phyloP scores from a whole-genome alignment of 2,113 vertebrate genomes.

The Ceratotherium simum region DNA sequence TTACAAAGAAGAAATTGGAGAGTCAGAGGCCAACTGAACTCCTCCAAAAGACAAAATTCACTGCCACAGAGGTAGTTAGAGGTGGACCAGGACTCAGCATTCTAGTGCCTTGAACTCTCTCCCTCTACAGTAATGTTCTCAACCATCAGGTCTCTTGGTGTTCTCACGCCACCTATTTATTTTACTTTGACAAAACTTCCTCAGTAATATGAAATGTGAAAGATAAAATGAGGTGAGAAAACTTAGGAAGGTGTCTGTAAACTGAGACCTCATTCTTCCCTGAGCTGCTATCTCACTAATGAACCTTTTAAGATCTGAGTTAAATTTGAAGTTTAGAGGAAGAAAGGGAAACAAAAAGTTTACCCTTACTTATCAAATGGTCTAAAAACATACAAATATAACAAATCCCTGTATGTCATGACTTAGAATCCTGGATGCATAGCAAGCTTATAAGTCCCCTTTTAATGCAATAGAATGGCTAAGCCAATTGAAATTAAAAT shows the following conservation, averaged over 20 bases:
- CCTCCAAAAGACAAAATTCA: conserved; percentile 24
- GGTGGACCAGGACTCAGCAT: not conserved
- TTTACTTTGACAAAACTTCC: conserved; percentile 17
- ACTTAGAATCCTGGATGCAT: not conserved
- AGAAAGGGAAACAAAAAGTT: not conserved
- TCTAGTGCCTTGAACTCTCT: not conserved
- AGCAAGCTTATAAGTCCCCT: not conserved
- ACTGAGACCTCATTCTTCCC: not conserved
- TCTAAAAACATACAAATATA: conserved; percentile 3
- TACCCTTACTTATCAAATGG: not conserved
- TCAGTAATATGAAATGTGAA: conserved; percentile 25
- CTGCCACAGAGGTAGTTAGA: not conserved
- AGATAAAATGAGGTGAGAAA: conserved; percentile 18
- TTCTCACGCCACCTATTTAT: not conserved
- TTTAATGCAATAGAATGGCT: not conserved
- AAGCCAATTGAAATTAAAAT: conserved; percentile 55
- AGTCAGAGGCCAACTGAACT: not conserved
- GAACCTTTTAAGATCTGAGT: not conserved
- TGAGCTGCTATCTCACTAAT: not conserved
- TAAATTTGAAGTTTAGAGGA: conserved; percentile 46
- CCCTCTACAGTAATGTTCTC: not conserved
- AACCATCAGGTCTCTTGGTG: not conserved
- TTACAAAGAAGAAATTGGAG: not conserved
- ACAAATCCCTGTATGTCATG: not conserved
- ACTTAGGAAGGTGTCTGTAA: not conserved